A percentile compares a stretch with the other conserved stretches of the same genome.
phyloP scores from a whole-genome alignment of 2,797 vertebrate genomes.

The Heteromormyrus szaboi region DNA sequence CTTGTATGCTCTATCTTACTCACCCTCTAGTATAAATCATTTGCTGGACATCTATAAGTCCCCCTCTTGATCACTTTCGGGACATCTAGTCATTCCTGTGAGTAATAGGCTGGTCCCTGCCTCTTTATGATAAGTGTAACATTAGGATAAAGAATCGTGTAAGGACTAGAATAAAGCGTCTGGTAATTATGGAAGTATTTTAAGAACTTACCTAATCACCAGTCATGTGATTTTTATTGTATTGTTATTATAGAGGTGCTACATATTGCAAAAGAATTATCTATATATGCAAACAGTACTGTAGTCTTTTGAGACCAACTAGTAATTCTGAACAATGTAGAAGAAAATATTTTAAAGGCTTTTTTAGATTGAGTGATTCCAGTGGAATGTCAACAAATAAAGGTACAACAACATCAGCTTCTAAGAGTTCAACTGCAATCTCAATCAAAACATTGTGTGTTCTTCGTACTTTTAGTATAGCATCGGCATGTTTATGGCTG shows the following conservation, averaged over 20 bases:
- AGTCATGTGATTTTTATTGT: neutral
- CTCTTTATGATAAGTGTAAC: neutral
- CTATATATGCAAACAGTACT: neutral
- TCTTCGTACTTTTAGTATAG: neutral
- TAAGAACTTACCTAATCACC: neutral
- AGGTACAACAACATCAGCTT: neutral
- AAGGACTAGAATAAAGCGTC: neutral
- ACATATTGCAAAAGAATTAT: neutral
- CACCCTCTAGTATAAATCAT: neutral
- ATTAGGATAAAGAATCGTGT: neutral
- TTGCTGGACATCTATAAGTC: neutral
- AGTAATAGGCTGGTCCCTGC: neutral
- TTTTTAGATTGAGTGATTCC: neutral
- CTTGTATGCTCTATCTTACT: neutral
- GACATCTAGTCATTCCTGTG: neutral
- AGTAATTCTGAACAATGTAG: neutral
- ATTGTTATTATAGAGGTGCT: neutral
- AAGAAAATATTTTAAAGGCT: neutral
- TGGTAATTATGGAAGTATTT: neutral
- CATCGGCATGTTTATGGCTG: neutral
- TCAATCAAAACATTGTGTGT: constrained; percentile 2
- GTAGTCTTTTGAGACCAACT: neutral
- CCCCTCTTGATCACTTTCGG: neutral
- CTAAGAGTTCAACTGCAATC: neutral
- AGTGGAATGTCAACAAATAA: neutral